Conservation (phyloP, 1,140 invertebrate species). For the Cherax destructor region DNA sequence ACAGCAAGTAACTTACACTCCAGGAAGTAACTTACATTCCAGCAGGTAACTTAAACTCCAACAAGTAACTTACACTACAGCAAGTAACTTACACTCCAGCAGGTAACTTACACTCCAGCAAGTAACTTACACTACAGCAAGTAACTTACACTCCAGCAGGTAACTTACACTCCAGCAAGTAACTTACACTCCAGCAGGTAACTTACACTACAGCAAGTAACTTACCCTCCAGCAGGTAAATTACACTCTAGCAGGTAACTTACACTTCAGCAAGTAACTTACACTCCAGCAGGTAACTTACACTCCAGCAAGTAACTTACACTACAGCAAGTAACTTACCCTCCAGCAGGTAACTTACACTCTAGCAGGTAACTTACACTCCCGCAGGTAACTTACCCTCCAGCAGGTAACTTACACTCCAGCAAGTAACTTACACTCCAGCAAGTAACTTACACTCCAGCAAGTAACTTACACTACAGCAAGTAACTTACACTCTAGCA, state of each 20-base stretch:
- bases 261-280: neutral
- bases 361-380: neutral
- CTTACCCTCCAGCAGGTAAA: too few species aligned
- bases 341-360: neutral
- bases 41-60: too few species aligned
- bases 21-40: too few species aligned
- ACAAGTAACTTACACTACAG: too few species aligned
- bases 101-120: too few species aligned
- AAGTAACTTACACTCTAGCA: neutral
- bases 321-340: neutral
- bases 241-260: neutral
- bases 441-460: neutral
- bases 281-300: neutral
- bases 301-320: neutral
- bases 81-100: too few species aligned
- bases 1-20: too few species aligned
- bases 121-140: too few species aligned
- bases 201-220: too few species aligned
- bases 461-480: neutral
- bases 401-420: slow-evolving; percentile 81
- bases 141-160: too few species aligned
- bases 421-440: neutral
- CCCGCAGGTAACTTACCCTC: slow-evolving; percentile 79
- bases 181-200: too few species aligned
- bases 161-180: too few species aligned